Evolutionary conservation across 2,113 vertebrate species (phyloP).

Genomic region (Gasterosteus nipponicus): DNA sequence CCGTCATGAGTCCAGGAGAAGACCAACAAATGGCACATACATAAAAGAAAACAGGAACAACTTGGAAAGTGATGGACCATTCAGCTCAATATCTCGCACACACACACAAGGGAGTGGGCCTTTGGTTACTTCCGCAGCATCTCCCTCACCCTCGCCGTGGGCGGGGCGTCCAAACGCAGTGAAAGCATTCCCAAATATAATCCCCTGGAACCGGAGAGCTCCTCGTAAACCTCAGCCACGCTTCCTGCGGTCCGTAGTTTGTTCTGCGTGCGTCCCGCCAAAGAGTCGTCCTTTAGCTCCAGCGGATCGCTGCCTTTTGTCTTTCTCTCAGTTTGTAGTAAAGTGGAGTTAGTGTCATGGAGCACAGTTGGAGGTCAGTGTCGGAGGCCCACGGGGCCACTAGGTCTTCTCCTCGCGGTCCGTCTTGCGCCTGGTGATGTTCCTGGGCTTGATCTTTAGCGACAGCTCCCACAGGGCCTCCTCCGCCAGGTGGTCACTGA

Average conservation of each 20-base stretch:
- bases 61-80: conserved; percentile 61
- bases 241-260: conserved; percentile 57
- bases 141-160: conserved; percentile 37
- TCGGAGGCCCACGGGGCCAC: conserved; percentile 15
- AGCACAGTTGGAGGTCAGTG: conserved; percentile 75
- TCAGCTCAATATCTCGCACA: conserved; percentile 58
- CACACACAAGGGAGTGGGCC: conserved; percentile 64
- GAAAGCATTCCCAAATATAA: conserved; percentile 60
- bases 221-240: conserved; percentile 67
- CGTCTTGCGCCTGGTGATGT: conserved; percentile 91
- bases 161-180: conserved; percentile 24
- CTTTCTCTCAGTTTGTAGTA: conserved; percentile 68
- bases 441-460: conserved; percentile 96
- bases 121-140: conserved; percentile 59
- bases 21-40: conserved; percentile 72
- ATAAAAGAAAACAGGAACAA: conserved; percentile 46
- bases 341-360: conserved; percentile 79
- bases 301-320: conserved; percentile 59
- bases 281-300: conserved; percentile 57
- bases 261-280: conserved; percentile 45
- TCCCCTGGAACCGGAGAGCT: conserved; percentile 63
- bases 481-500: conserved; percentile 97
- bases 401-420: conserved; percentile 97
- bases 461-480: conserved; percentile 98
- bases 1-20: conserved; percentile 29